phyloP scores from a whole-genome alignment of 2,888 invertebrate species.

The Diabrotica balteata region DNA sequence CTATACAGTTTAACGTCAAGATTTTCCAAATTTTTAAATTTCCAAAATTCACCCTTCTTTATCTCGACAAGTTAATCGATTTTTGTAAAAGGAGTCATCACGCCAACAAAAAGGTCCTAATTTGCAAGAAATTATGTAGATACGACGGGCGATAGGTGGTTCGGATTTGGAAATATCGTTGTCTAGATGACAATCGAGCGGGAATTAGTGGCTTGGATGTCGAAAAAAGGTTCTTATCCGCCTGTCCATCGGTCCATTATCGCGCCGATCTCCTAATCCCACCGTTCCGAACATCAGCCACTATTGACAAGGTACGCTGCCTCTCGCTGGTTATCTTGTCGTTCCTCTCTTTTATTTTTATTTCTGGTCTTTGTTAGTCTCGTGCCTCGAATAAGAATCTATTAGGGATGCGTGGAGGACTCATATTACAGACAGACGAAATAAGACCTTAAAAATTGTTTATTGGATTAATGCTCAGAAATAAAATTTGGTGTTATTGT shows the following conservation, averaged over 20 bases:
- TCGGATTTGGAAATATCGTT: slow-evolving; percentile 29
- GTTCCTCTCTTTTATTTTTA: slow-evolving; percentile 16
- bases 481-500: too few relatives aligned
- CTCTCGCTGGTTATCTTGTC: not conserved
- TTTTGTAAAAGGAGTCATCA: slow-evolving; percentile 12
- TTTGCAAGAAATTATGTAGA: slow-evolving; percentile 26
- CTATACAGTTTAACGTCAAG: too few relatives aligned
- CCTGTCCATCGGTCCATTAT: slow-evolving; percentile 5
- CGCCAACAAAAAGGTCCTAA: slow-evolving; percentile 17
- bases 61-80: slow-evolving; percentile 20
- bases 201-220: slow-evolving; percentile 35
- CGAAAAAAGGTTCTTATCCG: slow-evolving; percentile 31
- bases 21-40: not conserved
- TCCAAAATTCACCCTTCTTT: slow-evolving; percentile 1
- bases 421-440: too few relatives aligned
- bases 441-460: too few relatives aligned
- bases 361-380: slow-evolving; percentile 6
- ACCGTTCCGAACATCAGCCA: not conserved
- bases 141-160: slow-evolving; percentile 13
- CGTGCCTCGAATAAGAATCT: not conserved
- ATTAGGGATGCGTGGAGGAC: too few relatives aligned
- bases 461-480: too few relatives aligned
- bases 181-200: slow-evolving; percentile 32
- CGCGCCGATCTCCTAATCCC: slow-evolving; percentile 1
- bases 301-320: slow-evolving; percentile 7